Percentiles rank a stretch among this genome's conserved stretches.
phyloP scores from a whole-genome alignment of 2,113 vertebrate genomes.

The Ophiodon elongatus region DNA sequence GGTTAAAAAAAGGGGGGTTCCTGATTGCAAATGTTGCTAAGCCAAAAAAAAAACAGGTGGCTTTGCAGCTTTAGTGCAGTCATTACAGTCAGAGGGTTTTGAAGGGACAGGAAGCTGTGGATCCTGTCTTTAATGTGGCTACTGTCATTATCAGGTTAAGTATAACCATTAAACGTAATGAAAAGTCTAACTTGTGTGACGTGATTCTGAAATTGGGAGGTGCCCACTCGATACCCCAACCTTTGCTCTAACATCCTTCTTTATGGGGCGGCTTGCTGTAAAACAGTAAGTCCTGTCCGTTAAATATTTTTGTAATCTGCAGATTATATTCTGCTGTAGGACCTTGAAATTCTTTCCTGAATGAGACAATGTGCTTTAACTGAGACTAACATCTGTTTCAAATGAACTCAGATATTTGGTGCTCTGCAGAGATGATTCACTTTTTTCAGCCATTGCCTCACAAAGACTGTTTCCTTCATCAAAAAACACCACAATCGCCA shows the following conservation, averaged over 20 bases:
- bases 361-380: constrained; percentile 19
- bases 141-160: constrained; percentile 63
- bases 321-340: neutral
- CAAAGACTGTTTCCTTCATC: neutral
- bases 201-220: constrained; percentile 22
- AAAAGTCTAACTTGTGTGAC: constrained; percentile 40
- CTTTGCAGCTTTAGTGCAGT: constrained; percentile 25
- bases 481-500: neutral
- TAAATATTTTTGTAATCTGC: neutral
- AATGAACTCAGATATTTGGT: constrained; percentile 38
- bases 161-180: constrained; percentile 58
- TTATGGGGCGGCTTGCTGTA: neutral
- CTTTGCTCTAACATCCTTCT: neutral
- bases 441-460: constrained; percentile 8
- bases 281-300: neutral
- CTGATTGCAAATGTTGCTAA: neutral
- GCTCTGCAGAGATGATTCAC: constrained; percentile 42
- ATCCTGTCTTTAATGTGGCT: constrained; percentile 45
- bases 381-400: constrained; percentile 39
- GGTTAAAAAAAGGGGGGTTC: neutral
- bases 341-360: constrained; percentile 28
- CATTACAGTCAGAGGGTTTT: constrained; percentile 6
- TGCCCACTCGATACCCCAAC: neutral
- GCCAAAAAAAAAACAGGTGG: neutral
- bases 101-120: constrained; percentile 35